These are phyloP conservation scores for Zelleria hepariella DNA, from an alignment of 2,888 invertebrate genomes.

Conservation along the genomic window DNA sequence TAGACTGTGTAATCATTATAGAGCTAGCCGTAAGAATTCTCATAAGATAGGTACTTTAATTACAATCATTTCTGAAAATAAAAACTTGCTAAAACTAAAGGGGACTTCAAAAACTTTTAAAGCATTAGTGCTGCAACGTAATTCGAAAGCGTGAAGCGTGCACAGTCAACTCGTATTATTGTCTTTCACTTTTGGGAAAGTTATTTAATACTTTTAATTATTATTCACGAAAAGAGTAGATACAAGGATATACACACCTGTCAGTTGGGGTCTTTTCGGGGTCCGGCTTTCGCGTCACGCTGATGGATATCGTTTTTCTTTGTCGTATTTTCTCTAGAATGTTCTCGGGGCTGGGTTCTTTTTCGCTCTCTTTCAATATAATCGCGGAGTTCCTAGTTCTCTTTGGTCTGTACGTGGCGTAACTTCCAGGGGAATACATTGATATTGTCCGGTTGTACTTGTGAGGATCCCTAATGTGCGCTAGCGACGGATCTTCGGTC, in stretches of 20 bases:
- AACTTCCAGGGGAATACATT: slow-evolving; percentile 63
- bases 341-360: slow-evolving; percentile 65
- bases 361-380: slow-evolving; percentile 63
- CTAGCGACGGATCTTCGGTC: slow-evolving; percentile 38
- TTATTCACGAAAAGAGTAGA: slow-evolving; percentile 52
- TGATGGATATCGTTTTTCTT: slow-evolving; percentile 62
- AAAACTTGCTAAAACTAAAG: slow-evolving; percentile 6
- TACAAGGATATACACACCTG: slow-evolving; percentile 60
- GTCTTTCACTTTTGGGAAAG: slow-evolving; percentile 46
- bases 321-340: slow-evolving; percentile 66
- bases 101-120: slow-evolving; percentile 37
- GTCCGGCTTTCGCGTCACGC: slow-evolving; percentile 61
- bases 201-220: slow-evolving; percentile 36
- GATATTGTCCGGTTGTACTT: slow-evolving; percentile 63
- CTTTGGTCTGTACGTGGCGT: slow-evolving; percentile 65
- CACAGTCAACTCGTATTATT: slow-evolving; percentile 54
- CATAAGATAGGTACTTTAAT: background rate
- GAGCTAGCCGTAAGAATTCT: background rate
- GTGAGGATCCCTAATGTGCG: slow-evolving; percentile 45
- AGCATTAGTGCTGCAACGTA: slow-evolving; percentile 66
- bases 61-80: background rate
- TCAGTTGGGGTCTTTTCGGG: slow-evolving; percentile 50
- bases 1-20: background rate
- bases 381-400: slow-evolving; percentile 64
- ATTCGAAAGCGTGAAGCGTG: slow-evolving; percentile 68